A percentile compares a stretch with the other conserved stretches of the same genome.
Evolutionary conservation across 2,113 vertebrate species (phyloP).

Genomic region (Anhinga anhinga): DNA sequence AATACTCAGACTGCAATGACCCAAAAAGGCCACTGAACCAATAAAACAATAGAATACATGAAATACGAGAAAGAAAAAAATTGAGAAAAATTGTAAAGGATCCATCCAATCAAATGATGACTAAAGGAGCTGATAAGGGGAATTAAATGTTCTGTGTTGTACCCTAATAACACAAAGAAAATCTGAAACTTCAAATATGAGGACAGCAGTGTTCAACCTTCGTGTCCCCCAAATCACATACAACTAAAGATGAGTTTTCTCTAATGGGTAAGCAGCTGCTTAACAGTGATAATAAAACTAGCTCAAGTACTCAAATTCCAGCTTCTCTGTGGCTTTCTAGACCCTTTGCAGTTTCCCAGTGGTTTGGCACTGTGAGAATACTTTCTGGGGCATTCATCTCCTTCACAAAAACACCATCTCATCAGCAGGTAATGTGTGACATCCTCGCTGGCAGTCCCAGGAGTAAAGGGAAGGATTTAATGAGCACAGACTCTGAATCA

Average conservation of each 20-base stretch:
- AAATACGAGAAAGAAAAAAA: conserved; percentile 20
- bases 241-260: neutral
- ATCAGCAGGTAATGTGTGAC: conserved; percentile 49
- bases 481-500: conserved; percentile 35
- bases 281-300: neutral
- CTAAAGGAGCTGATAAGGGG: conserved; percentile 4
- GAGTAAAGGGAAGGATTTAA: conserved; percentile 50
- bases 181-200: conserved; percentile 15
- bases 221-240: neutral
- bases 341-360: neutral
- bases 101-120: neutral
- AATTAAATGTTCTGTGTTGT: conserved; percentile 27
- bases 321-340: neutral
- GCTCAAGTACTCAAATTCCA: neutral
- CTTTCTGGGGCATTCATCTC: conserved; percentile 36
- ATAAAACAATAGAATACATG: conserved; percentile 45
- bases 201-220: neutral
- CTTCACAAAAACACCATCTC: conserved; percentile 32
- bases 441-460: conserved; percentile 35
- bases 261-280: neutral
- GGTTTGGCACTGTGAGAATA: neutral
- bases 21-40: conserved; percentile 45
- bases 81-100: neutral
- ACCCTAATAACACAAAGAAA: conserved; percentile 11
- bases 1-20: conserved; percentile 34